Conservation (phyloP, 1,140 invertebrate genomes). For the Papilio xuthus region DNA sequence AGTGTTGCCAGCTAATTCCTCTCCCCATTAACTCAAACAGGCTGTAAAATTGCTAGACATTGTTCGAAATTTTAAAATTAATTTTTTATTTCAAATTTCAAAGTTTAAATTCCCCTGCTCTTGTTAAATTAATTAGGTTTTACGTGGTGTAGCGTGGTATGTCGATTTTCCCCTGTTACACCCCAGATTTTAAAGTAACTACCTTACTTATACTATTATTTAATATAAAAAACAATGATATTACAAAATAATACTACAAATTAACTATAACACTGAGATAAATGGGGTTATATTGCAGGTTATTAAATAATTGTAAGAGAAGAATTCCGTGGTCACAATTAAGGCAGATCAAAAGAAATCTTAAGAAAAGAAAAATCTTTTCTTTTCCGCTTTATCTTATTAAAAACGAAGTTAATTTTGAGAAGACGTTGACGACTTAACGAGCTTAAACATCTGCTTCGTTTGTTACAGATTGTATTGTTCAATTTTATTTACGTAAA, state of each 20-base stretch:
- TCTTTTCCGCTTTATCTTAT: conserved; percentile 12
- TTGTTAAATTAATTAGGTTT: conserved; percentile 1
- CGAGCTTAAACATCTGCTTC: conserved; percentile 12
- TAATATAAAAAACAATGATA: not conserved
- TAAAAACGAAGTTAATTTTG: conserved; percentile 26
- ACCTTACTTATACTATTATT: not conserved
- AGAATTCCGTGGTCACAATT: not conserved
- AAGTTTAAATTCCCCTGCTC: not conserved
- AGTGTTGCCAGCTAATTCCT: conserved; percentile 47
- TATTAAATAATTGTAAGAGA: not conserved
- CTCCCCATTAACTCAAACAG: conserved; percentile 29
- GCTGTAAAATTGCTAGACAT: conserved; percentile 32
- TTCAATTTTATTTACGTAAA: not conserved
- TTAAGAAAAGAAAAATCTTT: conserved; percentile 25
- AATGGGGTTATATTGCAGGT: not conserved
- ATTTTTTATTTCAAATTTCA: not conserved
- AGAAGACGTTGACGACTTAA: not conserved
- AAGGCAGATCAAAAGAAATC: not conserved
- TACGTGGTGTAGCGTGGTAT: not conserved
- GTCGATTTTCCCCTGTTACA: not conserved
- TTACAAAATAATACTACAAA: too few relatives aligned
- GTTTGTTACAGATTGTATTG: conserved; percentile 17
- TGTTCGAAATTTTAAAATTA: conserved; percentile 4
- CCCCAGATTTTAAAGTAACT: not conserved
- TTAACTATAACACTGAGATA: not conserved